A percentile compares a stretch with the other conserved stretches of the same genome.
Evolutionary conservation across 2,888 invertebrate genomes (phyloP).

Genomic region (Drosophila diplacantha): DNA sequence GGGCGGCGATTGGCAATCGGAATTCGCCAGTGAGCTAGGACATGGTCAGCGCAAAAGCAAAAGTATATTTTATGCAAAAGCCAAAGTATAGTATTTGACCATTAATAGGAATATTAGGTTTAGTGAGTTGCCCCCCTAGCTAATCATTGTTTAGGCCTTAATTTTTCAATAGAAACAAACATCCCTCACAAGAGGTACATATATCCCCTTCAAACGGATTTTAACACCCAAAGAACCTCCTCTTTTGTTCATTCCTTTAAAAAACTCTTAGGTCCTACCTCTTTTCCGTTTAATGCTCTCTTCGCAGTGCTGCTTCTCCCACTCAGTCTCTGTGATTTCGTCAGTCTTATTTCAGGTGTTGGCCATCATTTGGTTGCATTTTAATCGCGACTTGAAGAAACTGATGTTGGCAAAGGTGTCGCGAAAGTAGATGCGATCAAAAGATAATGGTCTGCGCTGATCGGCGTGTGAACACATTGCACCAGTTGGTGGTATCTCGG

Average conservation of each 20-base stretch:
- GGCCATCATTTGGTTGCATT: conserved; percentile 57
- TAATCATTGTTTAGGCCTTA: background rate
- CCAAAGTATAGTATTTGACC: background rate
- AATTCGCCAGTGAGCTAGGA: conserved; percentile 48
- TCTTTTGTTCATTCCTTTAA: background rate
- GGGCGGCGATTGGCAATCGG: conserved; percentile 10
- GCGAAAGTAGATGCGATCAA: conserved; percentile 75
- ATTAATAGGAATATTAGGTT: background rate
- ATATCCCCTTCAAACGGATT: background rate
- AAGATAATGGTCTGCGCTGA: conserved; percentile 61
- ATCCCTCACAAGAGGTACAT: no score
- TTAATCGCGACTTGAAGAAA: conserved; percentile 77
- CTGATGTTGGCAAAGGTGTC: conserved; percentile 76
- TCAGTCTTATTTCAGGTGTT: conserved; percentile 66
- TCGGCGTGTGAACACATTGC: conserved; percentile 73
- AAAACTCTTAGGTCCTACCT: background rate
- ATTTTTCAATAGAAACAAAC: no score
- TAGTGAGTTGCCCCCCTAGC: no score
- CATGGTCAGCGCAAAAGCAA: conserved; percentile 56
- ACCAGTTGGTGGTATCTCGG: conserved; percentile 33
- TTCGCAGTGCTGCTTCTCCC: conserved; percentile 5
- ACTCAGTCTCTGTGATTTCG: conserved; percentile 24
- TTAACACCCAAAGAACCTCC: background rate
- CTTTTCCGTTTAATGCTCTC: conserved; percentile 6
- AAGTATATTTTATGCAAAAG: conserved; percentile 43